Evolutionary conservation across 2,797 vertebrate genomes (phyloP).

Genomic region (Siniperca scherzeri): DNA sequence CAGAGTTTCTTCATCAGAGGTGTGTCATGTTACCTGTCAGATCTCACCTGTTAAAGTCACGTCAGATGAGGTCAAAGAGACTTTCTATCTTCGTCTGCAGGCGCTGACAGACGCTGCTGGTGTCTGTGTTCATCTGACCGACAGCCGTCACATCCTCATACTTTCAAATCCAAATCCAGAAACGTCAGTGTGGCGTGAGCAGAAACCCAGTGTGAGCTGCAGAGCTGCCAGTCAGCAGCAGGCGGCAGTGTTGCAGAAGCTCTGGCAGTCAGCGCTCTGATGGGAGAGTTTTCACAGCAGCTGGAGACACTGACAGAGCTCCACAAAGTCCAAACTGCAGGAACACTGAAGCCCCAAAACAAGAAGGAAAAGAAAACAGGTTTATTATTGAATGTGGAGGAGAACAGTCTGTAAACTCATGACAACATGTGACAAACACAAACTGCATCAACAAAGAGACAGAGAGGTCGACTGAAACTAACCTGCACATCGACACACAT

Average conservation of each 20-base stretch:
- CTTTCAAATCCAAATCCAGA: neutral
- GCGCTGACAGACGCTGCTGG: neutral
- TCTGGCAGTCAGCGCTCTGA: neutral
- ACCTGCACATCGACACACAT: too few species aligned
- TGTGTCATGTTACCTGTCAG: neutral
- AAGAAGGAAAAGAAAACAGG: neutral
- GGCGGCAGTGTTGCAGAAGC: too few species aligned
- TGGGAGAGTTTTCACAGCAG: neutral
- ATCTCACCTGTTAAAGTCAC: neutral
- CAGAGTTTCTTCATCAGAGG: neutral
- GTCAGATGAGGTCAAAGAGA: neutral
- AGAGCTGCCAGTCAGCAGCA: too few species aligned
- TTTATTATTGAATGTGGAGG: too few species aligned
- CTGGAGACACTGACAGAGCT: neutral
- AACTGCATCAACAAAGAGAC: too few species aligned
- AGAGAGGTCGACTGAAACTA: too few species aligned
- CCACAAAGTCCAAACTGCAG: neutral
- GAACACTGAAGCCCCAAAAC: too few species aligned
- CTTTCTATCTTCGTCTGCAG: too few species aligned
- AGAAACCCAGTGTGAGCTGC: too few species aligned
- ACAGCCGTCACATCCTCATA: conserved; percentile 1
- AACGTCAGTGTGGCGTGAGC: too few species aligned
- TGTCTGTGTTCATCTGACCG: neutral
- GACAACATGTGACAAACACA: too few species aligned
- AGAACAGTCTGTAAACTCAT: neutral